A percentile compares a stretch with the other conserved stretches of the same genome.
phyloP scores from a whole-genome alignment of 2,797 vertebrate genomes.

The Argya squamiceps region DNA sequence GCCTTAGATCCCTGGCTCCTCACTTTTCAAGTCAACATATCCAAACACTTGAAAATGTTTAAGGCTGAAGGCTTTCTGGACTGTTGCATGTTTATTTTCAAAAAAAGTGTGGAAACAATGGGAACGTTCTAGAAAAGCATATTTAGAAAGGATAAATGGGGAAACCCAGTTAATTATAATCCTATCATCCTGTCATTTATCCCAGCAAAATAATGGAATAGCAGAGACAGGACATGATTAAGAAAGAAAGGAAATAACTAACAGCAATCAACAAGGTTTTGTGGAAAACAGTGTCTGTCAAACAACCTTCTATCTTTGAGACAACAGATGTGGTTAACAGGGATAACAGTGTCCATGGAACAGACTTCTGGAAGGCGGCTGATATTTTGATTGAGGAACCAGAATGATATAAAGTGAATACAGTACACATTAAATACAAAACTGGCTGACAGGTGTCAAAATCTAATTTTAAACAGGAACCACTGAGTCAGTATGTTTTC shows the following conservation, averaged over 20 bases:
- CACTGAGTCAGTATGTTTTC: constrained; percentile 21
- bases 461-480: constrained; percentile 40
- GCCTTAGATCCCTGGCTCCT: not conserved
- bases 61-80: not conserved
- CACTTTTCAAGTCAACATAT: not conserved
- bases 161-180: constrained; percentile 48
- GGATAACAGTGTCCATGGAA: constrained; percentile 22
- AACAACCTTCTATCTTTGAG: constrained; percentile 35
- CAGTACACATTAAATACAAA: constrained; percentile 2
- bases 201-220: constrained; percentile 49
- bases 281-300: constrained; percentile 50
- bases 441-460: constrained; percentile 52
- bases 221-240: constrained; percentile 43
- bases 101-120: constrained; percentile 4
- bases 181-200: constrained; percentile 20
- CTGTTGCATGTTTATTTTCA: not conserved
- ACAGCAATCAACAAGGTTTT: constrained; percentile 39
- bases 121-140: constrained; percentile 47
- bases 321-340: constrained; percentile 13
- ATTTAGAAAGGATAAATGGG: constrained; percentile 37
- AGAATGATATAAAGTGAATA: not conserved
- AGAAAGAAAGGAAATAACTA: constrained; percentile 66
- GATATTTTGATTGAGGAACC: constrained; percentile 25
- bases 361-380: constrained; percentile 29
- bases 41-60: not conserved